Conservation (phyloP, 1,140 invertebrate genomes). For the Papilio polyxenes region DNA sequence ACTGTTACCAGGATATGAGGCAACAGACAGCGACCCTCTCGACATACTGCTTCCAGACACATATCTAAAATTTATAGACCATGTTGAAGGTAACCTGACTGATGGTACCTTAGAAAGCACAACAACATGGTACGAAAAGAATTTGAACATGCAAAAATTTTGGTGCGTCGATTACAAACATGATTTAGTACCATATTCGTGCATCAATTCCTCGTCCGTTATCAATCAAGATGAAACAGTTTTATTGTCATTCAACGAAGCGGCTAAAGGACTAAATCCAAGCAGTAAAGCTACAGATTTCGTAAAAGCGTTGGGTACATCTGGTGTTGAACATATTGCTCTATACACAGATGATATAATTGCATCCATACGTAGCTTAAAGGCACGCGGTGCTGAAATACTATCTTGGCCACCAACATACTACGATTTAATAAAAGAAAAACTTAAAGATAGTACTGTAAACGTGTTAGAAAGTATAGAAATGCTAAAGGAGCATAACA, state of each 20-base stretch:
- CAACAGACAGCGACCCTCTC: slow-evolving; percentile 82
- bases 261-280: slow-evolving; percentile 91
- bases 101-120: slow-evolving; percentile 93
- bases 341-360: slow-evolving; percentile 97
- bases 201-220: slow-evolving; percentile 97
- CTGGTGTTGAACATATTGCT: slow-evolving; percentile 99
- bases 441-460: slow-evolving; percentile 88
- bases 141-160: slow-evolving; percentile 96
- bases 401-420: slow-evolving; percentile 94
- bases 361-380: slow-evolving; percentile 89
- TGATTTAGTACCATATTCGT: slow-evolving; percentile 96
- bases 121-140: slow-evolving; percentile 96
- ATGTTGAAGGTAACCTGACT: slow-evolving; percentile 98
- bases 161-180: slow-evolving; percentile 99
- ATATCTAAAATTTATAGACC: slow-evolving; percentile 94
- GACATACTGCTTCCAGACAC: slow-evolving; percentile 84
- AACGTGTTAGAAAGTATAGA: slow-evolving; percentile 93
- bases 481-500: slow-evolving; percentile 91
- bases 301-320: slow-evolving; percentile 97
- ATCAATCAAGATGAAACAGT: slow-evolving; percentile 98
- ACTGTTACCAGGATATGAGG: slow-evolving; percentile 93
- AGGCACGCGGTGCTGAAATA: slow-evolving; percentile 93
- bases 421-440: slow-evolving; percentile 92
- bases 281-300: slow-evolving; percentile 99
- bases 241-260: slow-evolving; percentile 98